Base-by-base conservation (phyloP, 2,888 invertebrate genomes). In the Dichetophora obliterata region DNA sequence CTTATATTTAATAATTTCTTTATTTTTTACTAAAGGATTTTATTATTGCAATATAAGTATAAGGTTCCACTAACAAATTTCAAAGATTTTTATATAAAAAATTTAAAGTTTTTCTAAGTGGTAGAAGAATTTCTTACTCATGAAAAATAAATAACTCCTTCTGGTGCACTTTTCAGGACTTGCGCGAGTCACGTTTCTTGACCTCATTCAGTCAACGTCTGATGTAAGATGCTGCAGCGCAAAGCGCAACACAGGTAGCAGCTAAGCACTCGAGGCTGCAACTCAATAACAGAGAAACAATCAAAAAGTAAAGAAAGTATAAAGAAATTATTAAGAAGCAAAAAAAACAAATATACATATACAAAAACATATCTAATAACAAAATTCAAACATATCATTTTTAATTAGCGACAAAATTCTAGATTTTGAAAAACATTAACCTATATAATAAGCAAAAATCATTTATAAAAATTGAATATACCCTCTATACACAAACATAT, bases 201-300 rank as follows among this genome's bases (percentile, higher is more conserved):
- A 65, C 80, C 74, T 57, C 78, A 22, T 83, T 82, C 63, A 81
- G 83, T 77, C 85, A 83, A 16, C 83, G 82, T 4, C 82, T 82
- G 77, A 84, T 80, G 75, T 82, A 78, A 79, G 34, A 4, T 11
- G 22, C 43, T 3, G 63, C 48, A 61, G n/a, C 14, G 22, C 19
- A 22, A 4, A 11, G n/a, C 57, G 24, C 11, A 6, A 22, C 8
- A 37, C 0, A 19, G n/a, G 19, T 52, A 19, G 52, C n/a, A 6
- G 19, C 2, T 16, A 43, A 22, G 31, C 19, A 70, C 34, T 5
- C 5, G 3, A 3, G 9, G 70, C 19, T n/a, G 22, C n/a, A 69
- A 27, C 14, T 27, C 27, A 27, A 59, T n/a, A 73, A 63, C 27
- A 34, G 52, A 73, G 34, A 65, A 27, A 63, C 63, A 73, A 73